These are phyloP conservation scores for Hexactinellida sp. DNA, from an alignment of 37 sponge, comb jelly and placozoan species.

Conservation along the genomic window DNA sequence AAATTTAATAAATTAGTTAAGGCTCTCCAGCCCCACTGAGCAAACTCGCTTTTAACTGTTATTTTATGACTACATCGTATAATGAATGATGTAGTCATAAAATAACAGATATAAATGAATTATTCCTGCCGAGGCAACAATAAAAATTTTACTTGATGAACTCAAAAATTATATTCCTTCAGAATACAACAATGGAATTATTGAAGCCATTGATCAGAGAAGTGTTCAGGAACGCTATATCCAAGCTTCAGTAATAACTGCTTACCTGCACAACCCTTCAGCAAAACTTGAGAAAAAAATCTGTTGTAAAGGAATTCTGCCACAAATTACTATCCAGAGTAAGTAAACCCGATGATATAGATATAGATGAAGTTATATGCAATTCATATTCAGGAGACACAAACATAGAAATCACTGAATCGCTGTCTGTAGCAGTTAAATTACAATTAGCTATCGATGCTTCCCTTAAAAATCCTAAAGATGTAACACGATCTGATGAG, in stretches of 20 bases:
- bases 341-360: slow-evolving; percentile 4
- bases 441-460: slow-evolving; percentile 15
- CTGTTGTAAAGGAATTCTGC: neutral
- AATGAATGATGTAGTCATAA: too few species aligned
- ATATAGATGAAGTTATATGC: neutral
- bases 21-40: too few species aligned
- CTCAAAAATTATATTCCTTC: neutral
- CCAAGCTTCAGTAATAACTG: slow-evolving; percentile 17
- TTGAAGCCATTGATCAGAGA: slow-evolving; percentile 6
- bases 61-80: too few species aligned
- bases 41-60: too few species aligned
- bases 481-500: neutral
- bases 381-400: neutral
- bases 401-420: neutral
- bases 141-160: too few species aligned
- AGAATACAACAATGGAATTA: neutral
- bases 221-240: neutral
- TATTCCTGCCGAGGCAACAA: neutral
- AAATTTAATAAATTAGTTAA: neutral
- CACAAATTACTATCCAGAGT: neutral
- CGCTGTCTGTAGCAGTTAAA: slow-evolving; percentile 15
- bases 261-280: slow-evolving; percentile 1
- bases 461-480: neutral
- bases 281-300: neutral
- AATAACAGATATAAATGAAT: neutral